Evolutionary conservation across 2,797 vertebrate genomes (phyloP), one percentile per base, ranked within the genome.

Genomic region (Brotula barbata): DNA sequence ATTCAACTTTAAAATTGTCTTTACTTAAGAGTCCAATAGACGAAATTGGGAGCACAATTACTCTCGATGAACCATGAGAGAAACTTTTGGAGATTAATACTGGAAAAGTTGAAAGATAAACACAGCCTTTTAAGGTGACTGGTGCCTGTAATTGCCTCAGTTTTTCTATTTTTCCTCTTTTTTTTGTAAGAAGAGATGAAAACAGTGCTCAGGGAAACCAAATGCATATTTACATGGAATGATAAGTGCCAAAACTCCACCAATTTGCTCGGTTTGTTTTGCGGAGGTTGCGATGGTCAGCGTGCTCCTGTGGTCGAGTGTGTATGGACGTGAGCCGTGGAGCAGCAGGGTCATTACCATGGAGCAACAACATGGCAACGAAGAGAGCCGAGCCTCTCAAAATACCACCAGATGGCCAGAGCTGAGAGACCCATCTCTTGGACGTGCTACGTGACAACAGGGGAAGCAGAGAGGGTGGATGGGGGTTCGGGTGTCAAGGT

Each of bases 371-470:
- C 44, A 53, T 25, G 58, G 31, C 16, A 45, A 59, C 20, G 7
- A 25, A 42, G 22, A 57, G 25, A 6, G 14, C 16, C 43, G 43
- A 69, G 41, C 23, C 16, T 68, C 58, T 41, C 34, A 14, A 57
- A 69, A 65, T 64, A 25, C 17, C 7, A 49, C 25, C 69, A 72
- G 70, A 76, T 84, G 84, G 78, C 55, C 43, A 15, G 37, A 43
- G 28, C 43, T 47, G 19, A 54, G 37, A 47, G 55, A 19, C 14
- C 5, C 7, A 7, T 51, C 48, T 50, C 50, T 8, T n/a, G 31
- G 42, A 58, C 57, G 75, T 75, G 34, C 7, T 6, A 58, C 5
- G 3, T 40, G 57, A 58, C 51, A 47, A 57, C 31, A 57, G 10
- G 9, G 21, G 43, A 14, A 34, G 44, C n/a, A 20, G 19, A 48